Conservation (phyloP, 2,888 invertebrate species). For the Schrankia costaestrigalis region DNA sequence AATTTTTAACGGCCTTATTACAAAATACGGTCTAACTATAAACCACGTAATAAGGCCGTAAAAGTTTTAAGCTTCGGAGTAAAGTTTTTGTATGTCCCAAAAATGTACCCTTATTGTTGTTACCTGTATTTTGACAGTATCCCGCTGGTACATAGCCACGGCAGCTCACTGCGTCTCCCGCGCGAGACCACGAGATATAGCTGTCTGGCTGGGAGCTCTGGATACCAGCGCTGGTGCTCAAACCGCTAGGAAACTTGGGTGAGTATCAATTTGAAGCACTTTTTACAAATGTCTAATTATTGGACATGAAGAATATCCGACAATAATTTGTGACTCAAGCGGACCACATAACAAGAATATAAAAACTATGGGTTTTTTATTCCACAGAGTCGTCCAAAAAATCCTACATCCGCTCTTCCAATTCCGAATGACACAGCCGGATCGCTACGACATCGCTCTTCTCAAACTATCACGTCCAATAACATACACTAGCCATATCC, state of each 20-base stretch:
- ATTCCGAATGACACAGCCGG: conserved; percentile 90
- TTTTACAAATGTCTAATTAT: too few relatives aligned
- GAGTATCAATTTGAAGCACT: too few relatives aligned
- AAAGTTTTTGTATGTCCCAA: too few relatives aligned
- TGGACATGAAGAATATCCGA: neutral
- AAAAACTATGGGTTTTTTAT: too few relatives aligned
- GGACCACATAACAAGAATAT: neutral
- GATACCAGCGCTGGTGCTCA: conserved; percentile 81
- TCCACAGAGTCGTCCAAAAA: conserved; percentile 83
- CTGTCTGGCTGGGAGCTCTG: conserved; percentile 89
- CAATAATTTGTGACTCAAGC: neutral
- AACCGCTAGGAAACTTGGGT: conserved; percentile 66
- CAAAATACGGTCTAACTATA: too few relatives aligned
- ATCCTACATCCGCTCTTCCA: conserved; percentile 90
- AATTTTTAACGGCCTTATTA: too few relatives aligned
- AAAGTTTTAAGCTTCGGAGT: too few relatives aligned
- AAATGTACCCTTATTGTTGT: neutral
- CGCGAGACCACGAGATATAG: conserved; percentile 86
- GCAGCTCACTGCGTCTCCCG: conserved; percentile 92
- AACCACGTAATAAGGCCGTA: too few relatives aligned
- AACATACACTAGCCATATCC: conserved; percentile 83
- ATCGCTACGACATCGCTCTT: conserved; percentile 89
- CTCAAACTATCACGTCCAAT: conserved; percentile 86
- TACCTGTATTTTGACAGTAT: conserved; percentile 68
- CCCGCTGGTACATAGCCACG: conserved; percentile 86